These are phyloP conservation scores for Heliconius ismenius DNA, from an alignment of 2,888 invertebrate genomes.

Conservation along the genomic window DNA sequence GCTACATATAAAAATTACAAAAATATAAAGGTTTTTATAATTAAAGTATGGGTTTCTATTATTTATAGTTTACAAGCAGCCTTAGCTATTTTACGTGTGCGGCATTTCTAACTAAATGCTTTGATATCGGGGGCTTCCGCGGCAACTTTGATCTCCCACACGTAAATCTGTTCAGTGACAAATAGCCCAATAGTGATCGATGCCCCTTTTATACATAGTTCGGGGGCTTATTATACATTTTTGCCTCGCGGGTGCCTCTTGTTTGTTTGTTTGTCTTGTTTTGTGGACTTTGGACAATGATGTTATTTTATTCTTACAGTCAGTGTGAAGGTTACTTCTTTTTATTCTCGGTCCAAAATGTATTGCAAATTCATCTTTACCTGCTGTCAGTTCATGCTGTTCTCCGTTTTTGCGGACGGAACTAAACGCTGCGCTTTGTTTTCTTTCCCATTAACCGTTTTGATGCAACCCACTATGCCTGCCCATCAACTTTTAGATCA, in stretches of 20 bases:
- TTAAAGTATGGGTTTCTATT: background rate
- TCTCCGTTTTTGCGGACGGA: too few relatives aligned
- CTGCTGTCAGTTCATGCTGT: too few relatives aligned
- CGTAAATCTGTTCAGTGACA: constrained; percentile 66
- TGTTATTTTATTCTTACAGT: background rate
- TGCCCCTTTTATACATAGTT: constrained; percentile 34
- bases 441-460: too few relatives aligned
- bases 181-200: constrained; percentile 58
- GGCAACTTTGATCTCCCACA: constrained; percentile 68
- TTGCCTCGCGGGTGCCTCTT: background rate
- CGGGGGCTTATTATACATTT: constrained; percentile 21
- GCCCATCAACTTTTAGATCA: too few relatives aligned
- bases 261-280: constrained; percentile 6
- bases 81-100: constrained; percentile 44
- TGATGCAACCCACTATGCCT: too few relatives aligned
- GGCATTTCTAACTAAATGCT: constrained; percentile 47
- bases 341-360: background rate
- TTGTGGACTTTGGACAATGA: constrained; percentile 33
- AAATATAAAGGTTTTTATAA: too few relatives aligned
- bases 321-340: background rate
- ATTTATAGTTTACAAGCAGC: constrained; percentile 20
- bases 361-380: background rate
- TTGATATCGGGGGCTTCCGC: constrained; percentile 53
- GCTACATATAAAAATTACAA: too few relatives aligned
- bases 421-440: too few relatives aligned